phyloP scores from a whole-genome alignment of 2,113 vertebrate species.

The Cinclus mexicanus region DNA sequence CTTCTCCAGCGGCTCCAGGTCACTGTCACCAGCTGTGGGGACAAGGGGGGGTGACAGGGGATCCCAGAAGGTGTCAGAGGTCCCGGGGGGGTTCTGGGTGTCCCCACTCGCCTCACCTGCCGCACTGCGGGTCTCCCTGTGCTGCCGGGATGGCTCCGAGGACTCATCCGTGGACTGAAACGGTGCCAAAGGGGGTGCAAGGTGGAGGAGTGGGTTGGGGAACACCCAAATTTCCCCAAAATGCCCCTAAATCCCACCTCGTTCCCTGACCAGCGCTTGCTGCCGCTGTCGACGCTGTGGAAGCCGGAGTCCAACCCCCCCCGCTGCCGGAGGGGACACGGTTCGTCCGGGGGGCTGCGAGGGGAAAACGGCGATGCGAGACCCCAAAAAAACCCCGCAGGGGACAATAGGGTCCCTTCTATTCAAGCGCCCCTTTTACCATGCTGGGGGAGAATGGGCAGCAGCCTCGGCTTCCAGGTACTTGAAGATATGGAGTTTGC shows the following conservation, averaged over 20 bases:
- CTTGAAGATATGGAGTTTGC: neutral
- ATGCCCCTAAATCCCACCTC: neutral
- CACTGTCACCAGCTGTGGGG: neutral
- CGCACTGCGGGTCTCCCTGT: neutral
- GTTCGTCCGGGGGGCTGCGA: neutral
- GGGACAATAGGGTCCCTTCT: neutral
- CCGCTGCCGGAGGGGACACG: neutral
- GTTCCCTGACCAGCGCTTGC: neutral
- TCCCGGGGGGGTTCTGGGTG: neutral
- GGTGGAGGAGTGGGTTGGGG: fast-evolving
- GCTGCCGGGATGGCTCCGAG: neutral
- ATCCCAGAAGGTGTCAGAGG: neutral
- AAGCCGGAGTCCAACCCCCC: neutral
- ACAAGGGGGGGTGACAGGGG: neutral
- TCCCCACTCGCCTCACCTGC: neutral
- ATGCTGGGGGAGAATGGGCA: fast-evolving
- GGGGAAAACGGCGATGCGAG: neutral
- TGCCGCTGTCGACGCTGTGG: neutral
- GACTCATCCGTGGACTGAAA: neutral
- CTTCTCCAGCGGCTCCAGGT: neutral
- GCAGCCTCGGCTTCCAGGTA: neutral
- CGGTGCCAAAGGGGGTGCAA: neutral
- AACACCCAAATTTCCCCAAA: neutral
- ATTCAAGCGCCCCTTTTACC: neutral
- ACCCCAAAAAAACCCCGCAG: neutral